Percentiles rank a stretch among this genome's conserved stretches.
Conservation (phyloP, 2,113 vertebrate genomes). For the Pseudonaja textilis region DNA sequence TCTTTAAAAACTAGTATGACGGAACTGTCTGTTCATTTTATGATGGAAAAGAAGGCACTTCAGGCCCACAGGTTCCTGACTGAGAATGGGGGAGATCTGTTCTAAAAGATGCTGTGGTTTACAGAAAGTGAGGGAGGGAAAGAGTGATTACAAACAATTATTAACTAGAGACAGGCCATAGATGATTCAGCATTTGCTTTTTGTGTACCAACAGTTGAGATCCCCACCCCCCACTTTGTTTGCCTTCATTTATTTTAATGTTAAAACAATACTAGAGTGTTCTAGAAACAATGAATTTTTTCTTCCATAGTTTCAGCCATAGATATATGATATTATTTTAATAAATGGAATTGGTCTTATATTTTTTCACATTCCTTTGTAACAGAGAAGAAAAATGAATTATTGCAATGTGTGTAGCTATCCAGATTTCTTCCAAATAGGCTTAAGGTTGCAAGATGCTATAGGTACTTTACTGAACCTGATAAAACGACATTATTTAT, state of each 20-base stretch:
- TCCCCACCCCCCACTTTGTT: background rate
- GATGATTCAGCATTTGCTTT: conserved; percentile 21
- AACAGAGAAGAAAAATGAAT: background rate
- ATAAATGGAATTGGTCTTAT: background rate
- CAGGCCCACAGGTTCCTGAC: background rate
- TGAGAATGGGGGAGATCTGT: background rate
- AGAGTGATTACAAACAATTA: background rate
- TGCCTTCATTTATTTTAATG: background rate
- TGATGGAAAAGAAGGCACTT: background rate
- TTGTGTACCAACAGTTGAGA: background rate
- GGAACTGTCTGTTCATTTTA: background rate
- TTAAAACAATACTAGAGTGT: background rate
- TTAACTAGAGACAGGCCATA: background rate
- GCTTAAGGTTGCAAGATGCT: background rate
- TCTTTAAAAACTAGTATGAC: background rate
- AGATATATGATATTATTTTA: background rate
- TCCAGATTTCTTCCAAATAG: background rate
- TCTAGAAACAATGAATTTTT: background rate
- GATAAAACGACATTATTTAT: background rate
- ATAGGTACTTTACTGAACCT: background rate
- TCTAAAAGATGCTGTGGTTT: background rate
- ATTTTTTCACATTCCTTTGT: background rate
- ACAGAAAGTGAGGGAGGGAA: background rate
- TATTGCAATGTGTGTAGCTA: background rate
- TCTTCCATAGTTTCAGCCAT: background rate